Evolutionary conservation across 2,797 vertebrate species (phyloP).

Genomic region (Rhabdophis nuchalis): DNA sequence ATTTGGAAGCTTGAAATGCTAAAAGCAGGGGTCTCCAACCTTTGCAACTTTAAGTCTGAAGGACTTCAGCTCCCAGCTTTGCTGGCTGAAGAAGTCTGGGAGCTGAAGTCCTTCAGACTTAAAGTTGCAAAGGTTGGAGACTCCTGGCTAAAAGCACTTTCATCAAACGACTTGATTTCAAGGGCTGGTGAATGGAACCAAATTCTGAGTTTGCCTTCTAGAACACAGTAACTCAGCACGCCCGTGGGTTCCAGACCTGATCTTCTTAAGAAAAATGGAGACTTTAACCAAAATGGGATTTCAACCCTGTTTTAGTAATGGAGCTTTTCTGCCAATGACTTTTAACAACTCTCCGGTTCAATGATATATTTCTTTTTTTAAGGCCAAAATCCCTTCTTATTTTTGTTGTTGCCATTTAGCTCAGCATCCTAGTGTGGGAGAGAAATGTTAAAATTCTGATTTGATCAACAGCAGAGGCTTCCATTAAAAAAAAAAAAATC

Average conservation of each 20-base stretch:
- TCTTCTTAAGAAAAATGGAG: slow-evolving; percentile 68
- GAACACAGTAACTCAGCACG: slow-evolving; percentile 59
- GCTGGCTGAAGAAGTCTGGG: too few relatives aligned
- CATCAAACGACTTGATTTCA: slow-evolving; percentile 62
- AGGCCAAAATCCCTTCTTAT: background rate
- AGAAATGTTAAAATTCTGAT: slow-evolving; percentile 52
- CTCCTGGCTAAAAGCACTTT: too few relatives aligned
- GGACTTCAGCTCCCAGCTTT: too few relatives aligned
- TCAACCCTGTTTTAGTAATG: slow-evolving; percentile 58
- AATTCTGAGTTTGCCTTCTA: slow-evolving; percentile 51
- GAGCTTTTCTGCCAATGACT: slow-evolving; percentile 61
- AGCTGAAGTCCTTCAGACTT: too few relatives aligned
- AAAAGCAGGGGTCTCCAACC: too few relatives aligned
- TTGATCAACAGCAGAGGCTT: slow-evolving; percentile 38
- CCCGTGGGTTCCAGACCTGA: slow-evolving; percentile 58
- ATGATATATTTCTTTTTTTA: slow-evolving; percentile 42
- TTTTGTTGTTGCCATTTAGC: slow-evolving; percentile 41
- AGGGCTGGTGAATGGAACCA: slow-evolving; percentile 45
- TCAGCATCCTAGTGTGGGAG: background rate
- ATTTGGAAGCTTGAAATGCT: slow-evolving; percentile 54
- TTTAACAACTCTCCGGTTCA: slow-evolving; percentile 58
- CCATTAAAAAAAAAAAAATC: slow-evolving; percentile 42
- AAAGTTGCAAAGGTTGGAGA: too few relatives aligned
- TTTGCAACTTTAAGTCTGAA: too few relatives aligned
- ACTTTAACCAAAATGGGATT: slow-evolving; percentile 71